Percentiles rank a stretch among this genome's conserved stretches.
phyloP scores from a whole-genome alignment of 2,113 vertebrate genomes.

The Pao palembangensis region DNA sequence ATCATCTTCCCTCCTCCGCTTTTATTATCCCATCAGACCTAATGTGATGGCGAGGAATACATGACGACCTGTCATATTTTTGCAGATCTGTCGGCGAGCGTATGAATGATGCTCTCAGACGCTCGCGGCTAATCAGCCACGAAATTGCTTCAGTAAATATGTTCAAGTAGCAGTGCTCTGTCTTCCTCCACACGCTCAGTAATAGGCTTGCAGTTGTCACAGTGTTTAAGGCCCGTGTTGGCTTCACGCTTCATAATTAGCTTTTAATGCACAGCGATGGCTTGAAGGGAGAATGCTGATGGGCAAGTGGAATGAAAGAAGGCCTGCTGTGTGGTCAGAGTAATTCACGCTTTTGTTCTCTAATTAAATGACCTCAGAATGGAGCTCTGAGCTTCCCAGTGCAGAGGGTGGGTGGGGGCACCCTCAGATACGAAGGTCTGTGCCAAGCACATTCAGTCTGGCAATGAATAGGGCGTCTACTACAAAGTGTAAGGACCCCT shows the following conservation, averaged over 20 bases:
- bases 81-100: constrained; percentile 36
- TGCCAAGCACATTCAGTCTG: constrained; percentile 51
- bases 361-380: constrained; percentile 72
- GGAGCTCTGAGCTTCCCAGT: constrained; percentile 50
- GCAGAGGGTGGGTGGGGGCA: constrained; percentile 42
- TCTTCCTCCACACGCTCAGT: constrained; percentile 46
- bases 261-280: constrained; percentile 57
- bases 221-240: constrained; percentile 67
- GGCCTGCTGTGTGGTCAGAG: constrained; percentile 61
- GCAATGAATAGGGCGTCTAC: constrained; percentile 54
- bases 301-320: constrained; percentile 60
- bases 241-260: constrained; percentile 71
- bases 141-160: constrained; percentile 71
- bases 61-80: constrained; percentile 54
- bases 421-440: constrained; percentile 49
- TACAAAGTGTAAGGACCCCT: constrained; percentile 52
- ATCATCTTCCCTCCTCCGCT: constrained; percentile 49
- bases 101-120: constrained; percentile 55
- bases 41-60: constrained; percentile 51
- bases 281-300: constrained; percentile 48
- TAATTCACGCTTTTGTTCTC: constrained; percentile 72
- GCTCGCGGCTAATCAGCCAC: constrained; percentile 53
- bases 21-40: constrained; percentile 70
- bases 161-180: constrained; percentile 30
- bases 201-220: constrained; percentile 70